Conservation (phyloP, 1,140 invertebrate species). For the Zaprionus gabonicus region DNA sequence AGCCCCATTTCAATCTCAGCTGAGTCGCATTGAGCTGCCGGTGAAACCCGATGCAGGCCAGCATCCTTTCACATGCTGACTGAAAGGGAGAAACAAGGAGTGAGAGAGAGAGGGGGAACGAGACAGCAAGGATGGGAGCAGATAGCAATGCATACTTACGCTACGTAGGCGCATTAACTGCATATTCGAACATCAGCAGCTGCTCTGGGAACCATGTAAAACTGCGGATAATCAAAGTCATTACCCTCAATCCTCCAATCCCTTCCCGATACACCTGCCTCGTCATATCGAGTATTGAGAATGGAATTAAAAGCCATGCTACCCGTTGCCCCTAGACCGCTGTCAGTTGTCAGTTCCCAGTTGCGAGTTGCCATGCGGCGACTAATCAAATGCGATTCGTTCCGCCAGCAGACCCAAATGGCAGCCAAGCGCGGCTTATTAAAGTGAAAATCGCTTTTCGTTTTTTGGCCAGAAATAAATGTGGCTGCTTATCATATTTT, state of each 20-base stretch:
- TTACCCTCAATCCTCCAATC: slow-evolving; percentile 25
- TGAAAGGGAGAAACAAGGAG: not conserved
- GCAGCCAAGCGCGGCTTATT: slow-evolving; percentile 44
- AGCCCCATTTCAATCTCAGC: slow-evolving; percentile 75
- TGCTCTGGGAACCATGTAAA: slow-evolving; percentile 26
- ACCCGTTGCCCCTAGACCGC: not conserved
- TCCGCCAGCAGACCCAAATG: slow-evolving; percentile 22
- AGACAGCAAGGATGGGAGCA: not conserved
- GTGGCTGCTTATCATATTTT: slow-evolving; percentile 71
- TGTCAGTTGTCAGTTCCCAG: too few relatives aligned
- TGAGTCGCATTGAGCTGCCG: slow-evolving; percentile 70
- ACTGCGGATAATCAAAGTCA: slow-evolving; percentile 50
- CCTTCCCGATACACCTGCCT: not conserved
- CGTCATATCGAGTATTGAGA: not conserved
- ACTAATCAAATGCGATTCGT: slow-evolving; percentile 46
- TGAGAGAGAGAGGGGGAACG: not conserved
- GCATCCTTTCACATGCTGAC: slow-evolving; percentile 34
- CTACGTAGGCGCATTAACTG: slow-evolving; percentile 35
- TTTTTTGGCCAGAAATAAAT: slow-evolving; percentile 35
- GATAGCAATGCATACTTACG: not conserved
- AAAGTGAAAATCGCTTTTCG: slow-evolving; percentile 30
- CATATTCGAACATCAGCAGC: slow-evolving; percentile 3
- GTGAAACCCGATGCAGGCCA: slow-evolving; percentile 23
- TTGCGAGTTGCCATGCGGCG: not conserved
- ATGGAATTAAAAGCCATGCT: not conserved